Evolutionary conservation across 1,140 invertebrate genomes (phyloP).

Genomic region (Macrobrachium nipponense): DNA sequence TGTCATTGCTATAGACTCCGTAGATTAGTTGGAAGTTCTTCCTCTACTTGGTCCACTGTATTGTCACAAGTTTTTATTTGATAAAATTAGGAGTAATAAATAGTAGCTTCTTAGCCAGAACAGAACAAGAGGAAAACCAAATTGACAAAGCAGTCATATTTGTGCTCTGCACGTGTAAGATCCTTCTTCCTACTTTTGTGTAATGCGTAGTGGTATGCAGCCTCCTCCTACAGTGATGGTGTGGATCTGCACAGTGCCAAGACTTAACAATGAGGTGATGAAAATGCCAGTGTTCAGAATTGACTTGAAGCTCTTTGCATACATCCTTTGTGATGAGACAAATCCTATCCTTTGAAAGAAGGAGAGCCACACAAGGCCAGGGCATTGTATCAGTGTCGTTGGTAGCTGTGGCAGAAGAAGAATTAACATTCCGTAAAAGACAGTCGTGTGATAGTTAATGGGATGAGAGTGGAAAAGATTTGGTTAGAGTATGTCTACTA

Average conservation of each 20-base stretch:
- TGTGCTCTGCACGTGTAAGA: too few species aligned
- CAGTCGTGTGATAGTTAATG: conserved; percentile 55
- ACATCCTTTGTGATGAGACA: conserved; percentile 42
- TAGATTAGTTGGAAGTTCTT: conserved; percentile 5
- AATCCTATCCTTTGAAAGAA: conserved; percentile 19
- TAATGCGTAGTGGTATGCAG: neutral
- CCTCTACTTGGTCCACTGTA: conserved; percentile 36
- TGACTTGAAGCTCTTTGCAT: conserved; percentile 10
- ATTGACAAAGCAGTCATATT: too few species aligned
- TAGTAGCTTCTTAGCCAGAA: neutral
- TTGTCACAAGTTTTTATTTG: conserved; percentile 17
- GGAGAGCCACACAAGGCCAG: conserved; percentile 34
- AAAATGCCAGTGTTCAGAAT: conserved; percentile 53
- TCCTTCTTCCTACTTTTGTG: conserved; percentile 29
- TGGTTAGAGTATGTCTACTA: conserved; percentile 48
- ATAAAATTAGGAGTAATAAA: conserved; percentile 14
- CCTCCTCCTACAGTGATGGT: neutral
- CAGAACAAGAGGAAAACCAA: neutral
- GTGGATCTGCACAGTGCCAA: conserved; percentile 41
- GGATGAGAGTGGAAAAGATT: conserved; percentile 52
- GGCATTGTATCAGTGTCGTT: conserved; percentile 42
- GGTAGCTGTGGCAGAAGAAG: conserved; percentile 40
- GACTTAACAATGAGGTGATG: conserved; percentile 53
- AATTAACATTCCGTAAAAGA: conserved; percentile 59
- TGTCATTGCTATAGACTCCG: neutral